Evolutionary conservation across 2,888 invertebrate genomes (phyloP).

Genomic region (Caenorhabditis angaria): DNA sequence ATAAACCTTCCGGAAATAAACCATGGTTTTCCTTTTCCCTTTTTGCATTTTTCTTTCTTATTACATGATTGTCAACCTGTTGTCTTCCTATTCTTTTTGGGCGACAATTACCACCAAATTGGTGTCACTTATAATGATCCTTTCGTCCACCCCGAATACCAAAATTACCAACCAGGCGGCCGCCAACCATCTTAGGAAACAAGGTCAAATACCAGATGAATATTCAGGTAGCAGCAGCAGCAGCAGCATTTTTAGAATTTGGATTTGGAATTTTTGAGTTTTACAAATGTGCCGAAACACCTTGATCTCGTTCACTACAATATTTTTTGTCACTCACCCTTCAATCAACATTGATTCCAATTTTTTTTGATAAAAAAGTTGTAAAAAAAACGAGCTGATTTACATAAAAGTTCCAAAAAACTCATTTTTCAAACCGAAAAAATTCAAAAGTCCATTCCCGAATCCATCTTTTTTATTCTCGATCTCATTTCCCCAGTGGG

Average conservation of each 20-base stretch:
- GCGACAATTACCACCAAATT: conserved; percentile 4
- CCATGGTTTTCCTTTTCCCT: background rate
- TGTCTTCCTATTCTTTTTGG: background rate
- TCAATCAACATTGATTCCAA: background rate
- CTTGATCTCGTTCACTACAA: too few relatives aligned
- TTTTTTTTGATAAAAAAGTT: too few relatives aligned
- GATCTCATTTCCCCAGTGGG: background rate
- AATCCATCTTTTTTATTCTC: background rate
- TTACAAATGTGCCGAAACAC: too few relatives aligned
- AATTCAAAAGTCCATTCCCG: background rate
- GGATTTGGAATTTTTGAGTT: background rate
- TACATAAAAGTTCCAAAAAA: too few relatives aligned
- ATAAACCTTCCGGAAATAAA: background rate
- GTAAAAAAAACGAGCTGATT: too few relatives aligned
- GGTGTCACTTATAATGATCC: conserved; percentile 4
- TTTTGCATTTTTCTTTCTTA: background rate
- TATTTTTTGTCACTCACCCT: background rate
- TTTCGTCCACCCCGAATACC: too few relatives aligned
- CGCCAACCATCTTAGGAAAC: conserved; percentile 2
- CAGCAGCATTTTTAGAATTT: background rate
- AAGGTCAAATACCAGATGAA: conserved; percentile 3
- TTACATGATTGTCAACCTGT: background rate
- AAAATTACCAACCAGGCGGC: background rate
- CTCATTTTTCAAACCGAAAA: background rate
- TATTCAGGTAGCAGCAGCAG: too few relatives aligned